Base-by-base conservation (phyloP, 2,113 vertebrate genomes). In the Corapipo altera region DNA sequence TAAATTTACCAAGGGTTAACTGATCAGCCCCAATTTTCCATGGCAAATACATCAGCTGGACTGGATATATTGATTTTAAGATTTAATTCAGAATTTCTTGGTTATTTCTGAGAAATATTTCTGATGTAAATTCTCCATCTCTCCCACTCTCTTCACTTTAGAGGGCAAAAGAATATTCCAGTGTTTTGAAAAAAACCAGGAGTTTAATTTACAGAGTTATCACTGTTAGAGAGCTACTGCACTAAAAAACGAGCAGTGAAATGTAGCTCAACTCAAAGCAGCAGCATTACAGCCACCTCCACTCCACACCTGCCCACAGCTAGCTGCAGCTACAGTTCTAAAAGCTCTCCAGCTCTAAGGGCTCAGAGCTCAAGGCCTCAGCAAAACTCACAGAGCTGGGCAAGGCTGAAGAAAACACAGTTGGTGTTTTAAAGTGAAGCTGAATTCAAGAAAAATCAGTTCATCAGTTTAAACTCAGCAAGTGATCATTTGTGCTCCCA, bases 71-170 rank as follows among this genome's bases (percentile, higher is more conserved):
- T 71, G 78, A 94, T 89, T 49, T 48, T 59, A 75, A 92, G 74
- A 84, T 66, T 89, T 91, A 83, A 93, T 86, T 91, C 55, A 81
- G 65, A 86, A 73, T 72, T 46, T 26, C 79, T 79, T 16, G 41
- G 59, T 93, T 90, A 79, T 92, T 86, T 92, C 93, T 66, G 51
- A 91, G 72, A 91, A 88, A 70, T 62, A 87, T 62, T 89, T 85
- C 55, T 37, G 65, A 71, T 20, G 17, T 9, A 71, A 88, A 67
- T 66, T 37, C 61, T 85, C 77, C 65, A 85, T 78, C 81, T 82
- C 61, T 78, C 61, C 41, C 85, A 52, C 35, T 69, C 59, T 61
- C 55, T 65, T 73, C 15, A 2, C 46, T 58, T 78, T 2, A 41
- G 49, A 66, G 51, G 43, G 37, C 70, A 93, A 93, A 87, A 83